A percentile compares a stretch with the other conserved stretches of the same genome.
phyloP scores from a whole-genome alignment of 2,888 invertebrate species.

The Polyploca ridens region DNA sequence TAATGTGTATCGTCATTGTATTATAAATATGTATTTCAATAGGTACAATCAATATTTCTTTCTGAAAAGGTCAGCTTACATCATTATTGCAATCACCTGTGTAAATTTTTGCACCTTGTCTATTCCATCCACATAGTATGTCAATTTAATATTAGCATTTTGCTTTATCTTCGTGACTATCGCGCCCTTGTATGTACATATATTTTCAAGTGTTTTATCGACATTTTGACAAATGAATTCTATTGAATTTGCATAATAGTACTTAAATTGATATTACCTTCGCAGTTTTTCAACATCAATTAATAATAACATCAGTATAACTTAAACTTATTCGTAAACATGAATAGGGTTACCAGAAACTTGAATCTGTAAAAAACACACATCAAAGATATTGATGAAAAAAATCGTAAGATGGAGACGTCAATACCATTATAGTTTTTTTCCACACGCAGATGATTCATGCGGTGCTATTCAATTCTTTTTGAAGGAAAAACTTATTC shows the following conservation, averaged over 20 bases:
- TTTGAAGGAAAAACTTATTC: constrained; percentile 10
- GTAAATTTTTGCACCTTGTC: constrained; percentile 7
- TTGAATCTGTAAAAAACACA: background rate
- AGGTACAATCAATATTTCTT: background rate
- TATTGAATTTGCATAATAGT: constrained; percentile 24
- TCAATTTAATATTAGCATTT: constrained; percentile 13
- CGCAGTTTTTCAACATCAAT: background rate
- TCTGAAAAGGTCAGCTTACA: constrained; percentile 7
- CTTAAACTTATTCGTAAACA: background rate
- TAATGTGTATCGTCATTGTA: too few species aligned
- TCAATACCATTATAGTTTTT: constrained; percentile 4
- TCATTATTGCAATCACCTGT: constrained; percentile 10
- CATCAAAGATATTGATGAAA: constrained; percentile 2
- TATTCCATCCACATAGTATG: constrained; percentile 6
- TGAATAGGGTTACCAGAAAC: background rate
- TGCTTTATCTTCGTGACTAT: constrained; percentile 50
- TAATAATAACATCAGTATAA: background rate
- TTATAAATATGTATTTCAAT: background rate
- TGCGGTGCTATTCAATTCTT: constrained; percentile 19
- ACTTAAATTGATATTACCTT: background rate
- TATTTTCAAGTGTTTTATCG: constrained; percentile 41
- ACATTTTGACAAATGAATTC: constrained; percentile 54
- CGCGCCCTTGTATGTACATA: constrained; percentile 52
- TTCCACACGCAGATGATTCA: constrained; percentile 16
- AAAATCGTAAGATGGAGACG: background rate